phyloP scores from a whole-genome alignment of 1,140 invertebrate genomes.

The Adelges cooleyi region DNA sequence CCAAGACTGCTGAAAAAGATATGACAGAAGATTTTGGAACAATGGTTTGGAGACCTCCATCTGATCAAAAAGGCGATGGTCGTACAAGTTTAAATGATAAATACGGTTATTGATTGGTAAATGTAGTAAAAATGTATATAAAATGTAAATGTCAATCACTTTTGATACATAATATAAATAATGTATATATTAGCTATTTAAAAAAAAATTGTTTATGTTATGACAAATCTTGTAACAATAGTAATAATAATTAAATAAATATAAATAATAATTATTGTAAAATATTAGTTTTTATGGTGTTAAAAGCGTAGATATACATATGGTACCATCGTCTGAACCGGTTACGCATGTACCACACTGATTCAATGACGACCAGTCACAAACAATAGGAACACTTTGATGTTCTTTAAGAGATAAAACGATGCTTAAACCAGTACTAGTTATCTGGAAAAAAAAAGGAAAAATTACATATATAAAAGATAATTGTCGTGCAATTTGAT shows the following conservation, averaged over 20 bases:
- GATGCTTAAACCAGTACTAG: slow-evolving; percentile 21
- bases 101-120: slow-evolving; percentile 55
- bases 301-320: slow-evolving; percentile 49
- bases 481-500: too few relatives aligned
- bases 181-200: too few relatives aligned
- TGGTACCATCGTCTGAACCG: slow-evolving; percentile 48
- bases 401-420: slow-evolving; percentile 48
- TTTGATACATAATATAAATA: too few relatives aligned
- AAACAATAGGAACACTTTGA: slow-evolving; percentile 44
- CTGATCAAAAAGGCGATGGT: slow-evolving; percentile 65
- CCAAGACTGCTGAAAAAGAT: slow-evolving; percentile 19
- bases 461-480: neutral
- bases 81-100: slow-evolving; percentile 69
- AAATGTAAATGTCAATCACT: too few relatives aligned
- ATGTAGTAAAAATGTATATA: too few relatives aligned
- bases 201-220: too few relatives aligned
- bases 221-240: neutral
- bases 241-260: neutral
- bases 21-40: slow-evolving; percentile 40
- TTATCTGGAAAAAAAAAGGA: slow-evolving; percentile 28
- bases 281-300: slow-evolving; percentile 29
- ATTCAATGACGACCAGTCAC: slow-evolving; percentile 53
- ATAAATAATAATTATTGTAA: neutral
- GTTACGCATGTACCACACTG: slow-evolving; percentile 52
- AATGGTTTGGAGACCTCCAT: slow-evolving; percentile 64